Base-by-base conservation (phyloP, 2,797 vertebrate genomes). In the Spinibarbus caldwelli region DNA sequence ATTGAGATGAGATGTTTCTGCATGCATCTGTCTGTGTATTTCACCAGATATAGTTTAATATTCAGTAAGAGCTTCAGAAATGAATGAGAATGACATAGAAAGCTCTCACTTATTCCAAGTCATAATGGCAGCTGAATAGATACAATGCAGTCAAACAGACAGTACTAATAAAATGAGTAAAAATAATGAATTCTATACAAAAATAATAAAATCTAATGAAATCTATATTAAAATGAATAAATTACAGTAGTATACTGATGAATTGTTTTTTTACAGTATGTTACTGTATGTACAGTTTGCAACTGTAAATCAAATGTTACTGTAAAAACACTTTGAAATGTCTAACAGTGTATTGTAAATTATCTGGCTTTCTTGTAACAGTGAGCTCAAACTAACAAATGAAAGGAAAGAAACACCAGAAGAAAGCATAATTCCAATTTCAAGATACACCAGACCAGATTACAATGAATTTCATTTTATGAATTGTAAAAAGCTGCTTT, bases 51-150 rank as follows among this genome's bases (percentile, higher is more conserved):
- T 12, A 78, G 36, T 38, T 76, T 14, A 8, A 57, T 23, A 38
- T 77, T 78, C 73, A 54, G 49, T 76, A 76, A 57, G 31, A 57
- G 49, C 11, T 57, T 78, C 38, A 62, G 23, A 78, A 36, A 54
- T 2, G 14, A 34, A 54, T 36, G 49, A n/a, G 14, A 78, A 54
- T 14, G 21, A 10, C 7, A 12, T 14, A 23, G 2, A 76, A 77
- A 57, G 12, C 21, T 21, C 4, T 59, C 0, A 59, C 23, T 59
- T 57, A 26, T 41, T 57, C 21, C 52, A 10, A n/a, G 31, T 54
- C 29, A 36, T 34, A 54, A 76, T 11, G 34, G 36, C 52, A 59
- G 34, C 34, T 41, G 52, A 78, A 59, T 12, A 36, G 45, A 76
- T 34, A 52, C 8, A 23, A 6, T 52, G 47, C 29, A 36, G 71